phyloP scores from a whole-genome alignment of 2,113 vertebrate genomes.

The Onychorhynchus coronatus region DNA sequence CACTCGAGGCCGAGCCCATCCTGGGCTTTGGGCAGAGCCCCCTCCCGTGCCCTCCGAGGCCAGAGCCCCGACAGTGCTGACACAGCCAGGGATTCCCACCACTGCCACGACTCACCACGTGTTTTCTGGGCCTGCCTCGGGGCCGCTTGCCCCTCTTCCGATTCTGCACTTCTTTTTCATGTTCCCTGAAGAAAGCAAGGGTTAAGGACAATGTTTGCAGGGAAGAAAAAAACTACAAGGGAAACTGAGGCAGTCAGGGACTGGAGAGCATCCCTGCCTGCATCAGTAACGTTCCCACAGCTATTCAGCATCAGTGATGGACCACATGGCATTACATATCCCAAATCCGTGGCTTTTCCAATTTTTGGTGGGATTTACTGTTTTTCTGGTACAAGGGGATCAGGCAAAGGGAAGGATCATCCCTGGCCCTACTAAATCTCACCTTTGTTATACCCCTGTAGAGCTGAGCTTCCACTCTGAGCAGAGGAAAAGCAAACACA shows the following conservation, averaged over 20 bases:
- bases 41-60: background rate
- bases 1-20: background rate
- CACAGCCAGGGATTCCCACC: background rate
- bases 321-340: accelerated
- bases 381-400: background rate
- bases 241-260: background rate
- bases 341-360: background rate
- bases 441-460: background rate
- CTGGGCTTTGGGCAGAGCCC: background rate
- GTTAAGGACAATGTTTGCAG: background rate
- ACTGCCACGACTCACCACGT: conserved; percentile 73
- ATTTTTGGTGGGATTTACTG: accelerated
- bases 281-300: background rate
- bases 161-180: conserved; percentile 89
- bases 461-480: background rate
- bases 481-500: background rate
- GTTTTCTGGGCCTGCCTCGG: conserved; percentile 90
- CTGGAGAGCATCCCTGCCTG: background rate
- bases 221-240: accelerated
- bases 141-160: conserved; percentile 91
- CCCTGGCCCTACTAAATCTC: background rate
- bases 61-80: background rate
- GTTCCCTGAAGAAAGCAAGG: conserved; percentile 77
- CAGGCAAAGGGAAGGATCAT: background rate
- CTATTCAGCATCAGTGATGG: background rate